Evolutionary conservation across 2,113 vertebrate species (phyloP).

Genomic region (Rhegmatorhina hoffmannsi): DNA sequence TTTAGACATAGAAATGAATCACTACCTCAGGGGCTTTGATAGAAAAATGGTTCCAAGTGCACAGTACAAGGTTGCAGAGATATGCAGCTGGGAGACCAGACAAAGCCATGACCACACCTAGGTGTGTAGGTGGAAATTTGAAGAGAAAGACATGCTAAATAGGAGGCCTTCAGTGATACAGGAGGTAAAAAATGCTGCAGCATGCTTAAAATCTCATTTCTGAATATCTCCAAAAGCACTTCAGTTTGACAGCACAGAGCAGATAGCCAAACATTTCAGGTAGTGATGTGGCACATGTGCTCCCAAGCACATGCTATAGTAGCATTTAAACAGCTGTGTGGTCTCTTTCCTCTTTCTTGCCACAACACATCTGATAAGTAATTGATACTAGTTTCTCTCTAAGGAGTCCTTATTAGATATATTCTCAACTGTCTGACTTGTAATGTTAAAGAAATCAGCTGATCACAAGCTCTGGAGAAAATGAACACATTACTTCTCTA

Average conservation of each 20-base stretch:
- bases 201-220: background rate
- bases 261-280: background rate
- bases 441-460: background rate
- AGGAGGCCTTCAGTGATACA: background rate
- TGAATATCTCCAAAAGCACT: background rate
- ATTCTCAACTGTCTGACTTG: background rate
- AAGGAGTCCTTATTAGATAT: background rate
- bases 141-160: background rate
- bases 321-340: background rate
- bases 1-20: background rate
- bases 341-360: background rate
- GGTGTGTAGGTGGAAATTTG: background rate
- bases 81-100: background rate
- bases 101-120: background rate
- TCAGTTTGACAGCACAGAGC: background rate
- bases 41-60: background rate
- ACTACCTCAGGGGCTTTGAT: accelerated
- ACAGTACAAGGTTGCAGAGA: background rate
- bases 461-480: background rate
- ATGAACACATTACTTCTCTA: background rate
- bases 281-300: background rate
- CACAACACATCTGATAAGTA: background rate
- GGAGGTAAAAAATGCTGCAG: background rate
- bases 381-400: background rate
- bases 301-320: background rate